phyloP scores from a whole-genome alignment of 2,113 vertebrate genomes.

The human region DNA sequence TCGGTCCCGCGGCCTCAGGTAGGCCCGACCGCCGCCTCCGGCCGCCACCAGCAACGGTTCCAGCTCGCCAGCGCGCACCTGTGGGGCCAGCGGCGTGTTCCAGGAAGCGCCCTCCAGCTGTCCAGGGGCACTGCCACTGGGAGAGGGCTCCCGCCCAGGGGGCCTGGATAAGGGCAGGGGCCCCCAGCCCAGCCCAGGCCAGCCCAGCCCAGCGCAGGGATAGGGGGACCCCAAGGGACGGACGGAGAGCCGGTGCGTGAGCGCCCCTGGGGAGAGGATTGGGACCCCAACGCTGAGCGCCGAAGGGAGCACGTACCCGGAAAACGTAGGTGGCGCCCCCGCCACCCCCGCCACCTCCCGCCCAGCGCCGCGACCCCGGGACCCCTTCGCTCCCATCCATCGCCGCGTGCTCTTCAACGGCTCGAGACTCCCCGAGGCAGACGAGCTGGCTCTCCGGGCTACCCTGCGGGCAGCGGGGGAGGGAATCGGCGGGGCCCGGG shows the following conservation, averaged over 20 bases:
- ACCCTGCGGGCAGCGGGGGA: constrained; percentile 76
- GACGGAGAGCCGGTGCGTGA: not conserved
- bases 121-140: rapidly evolving
- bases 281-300: not conserved
- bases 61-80: constrained; percentile 86
- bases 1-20: constrained; percentile 87
- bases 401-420: constrained; percentile 87
- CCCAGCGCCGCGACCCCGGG: constrained; percentile 80
- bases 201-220: not conserved
- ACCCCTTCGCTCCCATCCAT: constrained; percentile 69
- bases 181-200: not conserved
- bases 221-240: no score
- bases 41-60: constrained; percentile 93
- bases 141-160: no score
- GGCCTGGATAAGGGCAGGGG: no score
- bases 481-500: rapidly evolving
- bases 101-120: not conserved
- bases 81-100: not conserved
- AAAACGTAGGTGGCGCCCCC: constrained; percentile 93
- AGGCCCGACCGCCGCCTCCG: constrained; percentile 93
- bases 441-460: constrained; percentile 89
- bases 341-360: constrained; percentile 93
- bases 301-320: constrained; percentile 80
- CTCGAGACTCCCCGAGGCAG: constrained; percentile 90
- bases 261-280: no score